Base-by-base conservation (phyloP, 1,140 invertebrate genomes). In the Philopotamus ludificatus region DNA sequence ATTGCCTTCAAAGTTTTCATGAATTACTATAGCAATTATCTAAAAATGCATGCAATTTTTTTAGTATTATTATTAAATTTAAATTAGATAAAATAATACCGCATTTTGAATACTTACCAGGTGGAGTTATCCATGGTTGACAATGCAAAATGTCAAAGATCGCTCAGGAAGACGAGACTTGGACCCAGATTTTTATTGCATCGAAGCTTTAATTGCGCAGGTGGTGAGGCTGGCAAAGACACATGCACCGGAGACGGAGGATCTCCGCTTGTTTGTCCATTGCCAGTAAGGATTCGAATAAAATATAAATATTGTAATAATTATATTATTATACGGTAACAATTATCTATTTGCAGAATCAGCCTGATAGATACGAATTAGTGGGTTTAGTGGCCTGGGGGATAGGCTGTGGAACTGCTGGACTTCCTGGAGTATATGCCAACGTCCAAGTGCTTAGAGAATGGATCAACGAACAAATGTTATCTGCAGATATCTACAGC, bases 151-250 rank as follows among this genome's bases (percentile, higher is more conserved):
- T 84, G 83, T 66, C 73, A 83, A 70, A 53, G 66, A 3, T 49
- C 67, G n/a, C 71, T 84, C 9, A 66, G 76, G 49, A 72, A 59
- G 22, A 83, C 81, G 1, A 55, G 80, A 34, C 73, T 84, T 16
- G 80, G 81, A 34, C 55, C 51, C 1, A 59, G 65, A 18, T 85
- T 83, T 70, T 72, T 73, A 3, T 70, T 85, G 12, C 74, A 85
- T 66, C 54, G 73, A 2, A 77, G 77, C 34, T 85, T 85, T 70
- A 72, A 81, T 3, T 85, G 84, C 64, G 84, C 84, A 23, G 84
- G 84, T n/a, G 84, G 83, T 2, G 71, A 73, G 63, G 20, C 16
- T 12, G 82, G 80, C 7, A 77, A 77, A 57, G 82, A 83, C 63
- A 73, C 79, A 26, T 82, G 79, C 70, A 77, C 74, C 62, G 77